Conservation (phyloP, 2,113 vertebrate species). For the Melanerpes formicivorus region DNA sequence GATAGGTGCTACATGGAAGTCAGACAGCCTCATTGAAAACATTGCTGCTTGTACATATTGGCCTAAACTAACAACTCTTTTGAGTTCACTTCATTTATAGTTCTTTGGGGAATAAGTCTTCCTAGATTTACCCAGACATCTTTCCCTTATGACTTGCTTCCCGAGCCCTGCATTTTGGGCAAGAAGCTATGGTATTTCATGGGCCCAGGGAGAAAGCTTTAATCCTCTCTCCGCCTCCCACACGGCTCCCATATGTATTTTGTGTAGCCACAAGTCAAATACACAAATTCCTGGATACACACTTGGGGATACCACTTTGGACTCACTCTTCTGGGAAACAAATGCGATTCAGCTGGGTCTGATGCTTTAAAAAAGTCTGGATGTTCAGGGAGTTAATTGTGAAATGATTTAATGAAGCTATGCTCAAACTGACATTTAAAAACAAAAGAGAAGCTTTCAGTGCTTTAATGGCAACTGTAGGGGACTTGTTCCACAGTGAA, state of each 20-base stretch:
- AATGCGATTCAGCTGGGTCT: conserved; percentile 56
- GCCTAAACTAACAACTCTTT: conserved; percentile 8
- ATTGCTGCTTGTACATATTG: neutral
- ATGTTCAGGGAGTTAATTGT: conserved; percentile 68
- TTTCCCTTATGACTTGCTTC: neutral
- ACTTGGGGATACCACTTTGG: conserved; percentile 66
- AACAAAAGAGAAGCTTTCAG: conserved; percentile 72
- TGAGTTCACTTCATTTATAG: neutral
- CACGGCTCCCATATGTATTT: conserved; percentile 66
- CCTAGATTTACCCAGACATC: neutral
- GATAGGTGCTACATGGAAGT: neutral
- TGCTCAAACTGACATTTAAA: conserved; percentile 73
- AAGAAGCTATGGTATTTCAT: conserved; percentile 36
- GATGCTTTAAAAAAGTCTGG: conserved; percentile 62
- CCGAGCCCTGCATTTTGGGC: neutral
- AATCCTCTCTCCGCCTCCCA: conserved; percentile 59
- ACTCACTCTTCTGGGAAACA: conserved; percentile 68
- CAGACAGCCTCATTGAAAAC: neutral
- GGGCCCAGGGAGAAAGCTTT: conserved; percentile 36
- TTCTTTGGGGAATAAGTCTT: conserved; percentile 37
- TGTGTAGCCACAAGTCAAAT: conserved; percentile 67
- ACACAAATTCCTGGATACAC: conserved; percentile 55
- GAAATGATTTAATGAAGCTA: conserved; percentile 70
- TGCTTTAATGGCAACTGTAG: conserved; percentile 71
- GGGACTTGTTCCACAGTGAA: conserved; percentile 67